A percentile compares a stretch with the other conserved stretches of the same genome.
phyloP scores from a whole-genome alignment of 1,140 invertebrate species.

The Heliconius hewitsoni region DNA sequence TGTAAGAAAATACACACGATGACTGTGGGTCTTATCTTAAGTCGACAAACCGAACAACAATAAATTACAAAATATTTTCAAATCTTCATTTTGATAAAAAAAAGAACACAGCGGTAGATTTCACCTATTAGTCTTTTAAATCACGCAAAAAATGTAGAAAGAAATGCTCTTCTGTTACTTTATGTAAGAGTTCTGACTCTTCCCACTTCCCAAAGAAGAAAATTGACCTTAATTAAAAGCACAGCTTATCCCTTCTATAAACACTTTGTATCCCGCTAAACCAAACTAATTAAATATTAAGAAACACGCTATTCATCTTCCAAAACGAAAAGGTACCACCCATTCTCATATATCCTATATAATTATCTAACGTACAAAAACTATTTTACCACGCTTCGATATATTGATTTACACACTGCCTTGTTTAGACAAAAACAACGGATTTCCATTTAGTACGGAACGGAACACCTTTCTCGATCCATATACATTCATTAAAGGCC shows the following conservation, averaged over 20 bases:
- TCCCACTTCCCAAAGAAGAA: too few relatives aligned
- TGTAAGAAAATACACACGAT: too few relatives aligned
- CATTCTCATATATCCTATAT: background rate
- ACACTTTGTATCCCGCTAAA: background rate
- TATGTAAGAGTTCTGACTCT: too few relatives aligned
- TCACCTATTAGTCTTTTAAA: too few relatives aligned
- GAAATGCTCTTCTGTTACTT: too few relatives aligned
- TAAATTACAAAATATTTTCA: too few relatives aligned
- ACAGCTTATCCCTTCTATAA: background rate
- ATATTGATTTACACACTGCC: conserved; percentile 31
- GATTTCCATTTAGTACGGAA: conserved; percentile 29
- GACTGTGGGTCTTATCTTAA: too few relatives aligned
- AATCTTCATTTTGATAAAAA: too few relatives aligned
- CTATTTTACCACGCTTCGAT: conserved; percentile 25
- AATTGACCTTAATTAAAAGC: background rate
- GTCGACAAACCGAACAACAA: too few relatives aligned
- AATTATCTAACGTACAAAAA: conserved; percentile 11
- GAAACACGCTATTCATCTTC: background rate
- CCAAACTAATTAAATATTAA: background rate
- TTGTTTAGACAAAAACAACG: conserved; percentile 40
- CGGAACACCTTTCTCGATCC: conserved; percentile 33
- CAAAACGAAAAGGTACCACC: background rate
- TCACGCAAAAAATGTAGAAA: too few relatives aligned
- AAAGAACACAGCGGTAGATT: too few relatives aligned
- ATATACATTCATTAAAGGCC: conserved; percentile 40